A percentile compares a stretch with the other conserved stretches of the same genome.
These are phyloP conservation scores for Orchesella flavescens DNA, from an alignment of 2,888 invertebrate genomes.

Conservation along the genomic window DNA sequence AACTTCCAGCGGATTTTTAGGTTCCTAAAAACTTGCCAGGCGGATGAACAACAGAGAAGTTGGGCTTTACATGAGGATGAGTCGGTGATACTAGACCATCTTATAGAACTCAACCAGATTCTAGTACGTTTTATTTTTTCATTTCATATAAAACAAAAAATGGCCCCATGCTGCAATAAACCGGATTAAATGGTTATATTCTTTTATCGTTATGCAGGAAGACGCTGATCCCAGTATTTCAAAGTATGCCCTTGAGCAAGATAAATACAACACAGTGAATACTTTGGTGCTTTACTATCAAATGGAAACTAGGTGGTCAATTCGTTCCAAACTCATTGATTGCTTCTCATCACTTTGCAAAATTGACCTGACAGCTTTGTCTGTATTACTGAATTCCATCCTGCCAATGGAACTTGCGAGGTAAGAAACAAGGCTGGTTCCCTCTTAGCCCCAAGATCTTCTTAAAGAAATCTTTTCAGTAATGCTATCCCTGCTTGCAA, in stretches of 20 bases:
- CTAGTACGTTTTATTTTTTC: slow-evolving; percentile 42
- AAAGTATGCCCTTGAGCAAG: slow-evolving; percentile 86
- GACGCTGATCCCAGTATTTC: slow-evolving; percentile 93
- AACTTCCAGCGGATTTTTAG: slow-evolving; percentile 87
- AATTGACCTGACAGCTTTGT: slow-evolving; percentile 86
- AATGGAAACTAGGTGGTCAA: slow-evolving; percentile 93
- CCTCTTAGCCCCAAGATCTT: slow-evolving; percentile 28
- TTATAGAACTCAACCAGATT: slow-evolving; percentile 76
- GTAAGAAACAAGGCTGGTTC: slow-evolving; percentile 74
- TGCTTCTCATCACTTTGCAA: slow-evolving; percentile 92
- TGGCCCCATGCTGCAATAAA: too few relatives aligned
- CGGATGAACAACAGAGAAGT: slow-evolving; percentile 95
- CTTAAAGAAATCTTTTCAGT: slow-evolving; percentile 31
- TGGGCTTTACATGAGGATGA: slow-evolving; percentile 98
- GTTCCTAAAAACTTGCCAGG: slow-evolving; percentile 90
- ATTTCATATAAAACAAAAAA: too few relatives aligned
- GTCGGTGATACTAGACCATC: slow-evolving; percentile 87
- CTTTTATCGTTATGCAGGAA: slow-evolving; percentile 78
- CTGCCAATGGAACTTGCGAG: slow-evolving; percentile 92
- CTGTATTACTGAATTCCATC: slow-evolving; percentile 88
- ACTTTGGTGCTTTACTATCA: slow-evolving; percentile 94
- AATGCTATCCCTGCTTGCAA: not conserved
- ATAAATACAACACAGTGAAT: slow-evolving; percentile 87
- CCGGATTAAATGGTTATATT: too few relatives aligned
- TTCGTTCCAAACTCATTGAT: slow-evolving; percentile 86